Evolutionary conservation across 2,797 vertebrate genomes (phyloP), one percentile per base, ranked within the genome.

Genomic region (Sebastes melanostomus): DNA sequence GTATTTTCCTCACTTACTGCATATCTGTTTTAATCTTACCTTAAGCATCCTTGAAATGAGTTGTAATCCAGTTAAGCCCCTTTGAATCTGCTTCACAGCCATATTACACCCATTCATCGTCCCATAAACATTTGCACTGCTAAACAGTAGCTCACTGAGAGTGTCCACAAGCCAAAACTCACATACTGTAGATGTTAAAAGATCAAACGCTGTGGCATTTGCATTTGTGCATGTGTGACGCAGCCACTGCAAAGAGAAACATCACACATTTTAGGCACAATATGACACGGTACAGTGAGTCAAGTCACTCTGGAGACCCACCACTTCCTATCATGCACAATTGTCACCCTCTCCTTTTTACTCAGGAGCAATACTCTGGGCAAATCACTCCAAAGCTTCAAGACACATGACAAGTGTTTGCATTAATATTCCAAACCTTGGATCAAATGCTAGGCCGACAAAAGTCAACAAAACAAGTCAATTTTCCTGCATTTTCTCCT

Each of bases 11-110:
- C 93, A 91, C 91, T 94, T 90, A 92, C 90, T 91, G 81, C 92
- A 92, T 93, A 95, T 94, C 93, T 94, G 92, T 95, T 95, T 94
- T 96, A 95, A 95, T 95, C 94, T 95, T 91, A 95, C 94, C 91
- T 94, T 94, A 95, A 95, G 94, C 93, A 92, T 93, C 91, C 93
- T 94, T 94, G 93, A 95, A 96, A 95, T 94, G 92, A 95, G 92
- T 92, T 93, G 94, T 95, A 95, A 95, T 95, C 94, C 94, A 93
- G 87, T 94, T 94, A 95, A 95, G 90, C 92, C 90, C 84, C 80
- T 95, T 93, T 93, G 91, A 96, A 95, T 94, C 89, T 92, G 91
- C 90, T 94, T 90, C 86, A 86, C 89, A 93, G 88, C 82, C 89
- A 91, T 80, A 90, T 89, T 89, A 84, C 84, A 84, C 78, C 90